A percentile compares a stretch with the other conserved stretches of the same genome.
Evolutionary conservation across 1,140 invertebrate species (phyloP).

Genomic region (Caenorhabditis inopinata): DNA sequence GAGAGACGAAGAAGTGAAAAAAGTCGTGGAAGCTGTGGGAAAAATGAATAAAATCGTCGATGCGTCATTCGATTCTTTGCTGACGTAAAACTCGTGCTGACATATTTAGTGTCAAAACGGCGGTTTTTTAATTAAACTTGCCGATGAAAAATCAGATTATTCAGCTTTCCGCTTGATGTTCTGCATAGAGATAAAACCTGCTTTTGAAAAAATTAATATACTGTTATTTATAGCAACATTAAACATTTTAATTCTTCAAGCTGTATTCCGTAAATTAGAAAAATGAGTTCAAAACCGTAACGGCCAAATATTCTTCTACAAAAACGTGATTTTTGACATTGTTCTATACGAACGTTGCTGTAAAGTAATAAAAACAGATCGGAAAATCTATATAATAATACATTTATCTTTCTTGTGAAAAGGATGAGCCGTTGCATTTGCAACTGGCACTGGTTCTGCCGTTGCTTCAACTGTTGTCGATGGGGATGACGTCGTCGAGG

Average conservation of each 20-base stretch:
- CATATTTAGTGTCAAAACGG: neutral
- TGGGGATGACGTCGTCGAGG: neutral
- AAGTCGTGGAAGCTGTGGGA: constrained; percentile 16
- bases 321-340: neutral
- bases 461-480: neutral
- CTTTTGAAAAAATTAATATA: too few species aligned
- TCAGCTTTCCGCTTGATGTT: too few species aligned
- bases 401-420: neutral
- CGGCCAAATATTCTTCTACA: too few species aligned
- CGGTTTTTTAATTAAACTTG: neutral
- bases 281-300: constrained; percentile 14
- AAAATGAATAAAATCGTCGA: neutral
- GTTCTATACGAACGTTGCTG: neutral
- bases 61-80: neutral
- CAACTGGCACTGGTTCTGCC: neutral
- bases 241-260: too few species aligned
- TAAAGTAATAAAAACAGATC: neutral
- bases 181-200: too few species aligned
- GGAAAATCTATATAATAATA: neutral
- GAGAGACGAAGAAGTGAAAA: neutral
- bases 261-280: neutral
- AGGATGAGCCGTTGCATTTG: neutral
- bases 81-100: too few species aligned
- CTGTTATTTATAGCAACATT: too few species aligned
- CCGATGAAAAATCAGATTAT: neutral